phyloP scores from a whole-genome alignment of 2,888 invertebrate species.

The Coleophora deauratella region DNA sequence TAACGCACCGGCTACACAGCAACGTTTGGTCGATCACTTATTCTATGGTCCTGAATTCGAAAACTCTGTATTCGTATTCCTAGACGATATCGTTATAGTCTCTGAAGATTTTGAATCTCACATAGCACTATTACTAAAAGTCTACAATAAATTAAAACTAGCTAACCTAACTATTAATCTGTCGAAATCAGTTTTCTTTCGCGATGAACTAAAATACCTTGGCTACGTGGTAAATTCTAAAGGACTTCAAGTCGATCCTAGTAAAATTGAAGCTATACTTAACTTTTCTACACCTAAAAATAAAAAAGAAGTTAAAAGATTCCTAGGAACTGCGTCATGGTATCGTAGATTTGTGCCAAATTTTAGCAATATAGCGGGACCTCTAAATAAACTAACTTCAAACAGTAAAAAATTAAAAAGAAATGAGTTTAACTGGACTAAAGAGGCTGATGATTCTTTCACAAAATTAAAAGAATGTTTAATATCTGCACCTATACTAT shows the following conservation, averaged over 20 bases:
- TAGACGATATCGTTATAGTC: constrained; percentile 19
- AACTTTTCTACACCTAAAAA: not conserved
- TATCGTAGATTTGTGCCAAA: constrained; percentile 19
- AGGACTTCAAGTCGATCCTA: constrained; percentile 22
- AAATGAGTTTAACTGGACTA: constrained; percentile 19
- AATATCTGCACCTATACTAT: constrained; percentile 10
- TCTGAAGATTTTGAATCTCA: constrained; percentile 17
- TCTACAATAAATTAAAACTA: constrained; percentile 14
- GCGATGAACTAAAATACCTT: constrained; percentile 14
- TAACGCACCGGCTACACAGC: constrained; percentile 14
- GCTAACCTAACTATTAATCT: constrained; percentile 19
- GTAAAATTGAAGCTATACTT: constrained; percentile 7
- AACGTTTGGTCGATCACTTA: constrained; percentile 5
- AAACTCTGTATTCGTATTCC: constrained; percentile 14
- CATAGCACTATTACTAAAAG: constrained; percentile 13
- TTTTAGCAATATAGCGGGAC: constrained; percentile 19
- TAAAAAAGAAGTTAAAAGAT: constrained; percentile 18
- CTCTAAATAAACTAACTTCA: constrained; percentile 20
- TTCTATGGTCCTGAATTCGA: too few species aligned
- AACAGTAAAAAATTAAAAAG: constrained; percentile 11
- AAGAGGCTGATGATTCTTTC: constrained; percentile 19
- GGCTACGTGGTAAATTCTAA: too few species aligned
- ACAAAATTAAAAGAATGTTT: constrained; percentile 11
- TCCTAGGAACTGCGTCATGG: constrained; percentile 20
- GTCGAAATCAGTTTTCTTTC: constrained; percentile 15